Conservation (phyloP, 1,140 invertebrate species). For the Plodia interpunctella region DNA sequence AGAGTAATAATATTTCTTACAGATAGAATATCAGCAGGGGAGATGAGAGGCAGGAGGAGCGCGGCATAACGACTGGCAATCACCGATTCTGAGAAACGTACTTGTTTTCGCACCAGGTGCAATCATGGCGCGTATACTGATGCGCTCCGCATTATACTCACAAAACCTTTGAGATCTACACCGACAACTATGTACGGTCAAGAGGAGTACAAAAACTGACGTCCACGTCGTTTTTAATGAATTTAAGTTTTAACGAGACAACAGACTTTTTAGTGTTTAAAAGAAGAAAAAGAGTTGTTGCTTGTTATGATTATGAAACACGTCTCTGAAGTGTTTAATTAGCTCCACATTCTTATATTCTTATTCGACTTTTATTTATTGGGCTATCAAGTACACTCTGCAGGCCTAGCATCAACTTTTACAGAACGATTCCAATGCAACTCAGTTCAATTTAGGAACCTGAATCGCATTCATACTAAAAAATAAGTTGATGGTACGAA, state of each 20-base stretch:
- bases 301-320: no score
- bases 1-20: slow-evolving; percentile 18
- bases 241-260: not conserved
- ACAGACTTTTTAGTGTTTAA: no score
- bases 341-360: no score
- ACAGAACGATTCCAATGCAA: no score
- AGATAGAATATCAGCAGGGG: slow-evolving; percentile 18
- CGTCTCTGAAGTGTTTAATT: no score
- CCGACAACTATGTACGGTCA: slow-evolving; percentile 10
- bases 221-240: not conserved
- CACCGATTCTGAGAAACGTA: slow-evolving; percentile 49
- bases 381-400: no score
- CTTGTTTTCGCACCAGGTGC: slow-evolving; percentile 51
- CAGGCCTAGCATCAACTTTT: no score
- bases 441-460: no score
- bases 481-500: no score
- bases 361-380: no score
- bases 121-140: slow-evolving; percentile 34
- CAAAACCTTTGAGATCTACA: slow-evolving; percentile 14
- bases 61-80: slow-evolving; percentile 35
- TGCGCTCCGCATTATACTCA: slow-evolving; percentile 20
- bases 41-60: slow-evolving; percentile 8
- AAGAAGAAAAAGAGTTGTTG: no score
- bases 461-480: no score
- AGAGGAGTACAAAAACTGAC: not conserved